phyloP scores from a whole-genome alignment of 1,140 invertebrate genomes.

The Latrodectus geometricus region DNA sequence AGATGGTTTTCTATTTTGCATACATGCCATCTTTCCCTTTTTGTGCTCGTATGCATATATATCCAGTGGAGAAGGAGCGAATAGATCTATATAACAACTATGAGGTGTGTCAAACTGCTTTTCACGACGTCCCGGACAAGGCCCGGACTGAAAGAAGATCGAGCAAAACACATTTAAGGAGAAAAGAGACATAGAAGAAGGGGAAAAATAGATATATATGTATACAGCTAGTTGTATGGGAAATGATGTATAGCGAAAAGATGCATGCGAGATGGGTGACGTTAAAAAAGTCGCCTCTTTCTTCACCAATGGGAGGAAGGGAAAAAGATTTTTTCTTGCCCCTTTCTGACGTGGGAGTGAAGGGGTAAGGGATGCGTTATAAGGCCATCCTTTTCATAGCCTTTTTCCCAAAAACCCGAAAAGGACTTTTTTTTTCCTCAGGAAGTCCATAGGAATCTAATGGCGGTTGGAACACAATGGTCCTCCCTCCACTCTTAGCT shows the following conservation, averaged over 20 bases:
- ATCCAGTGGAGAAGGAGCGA: conserved; percentile 10
- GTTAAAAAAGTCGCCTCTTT: conserved; percentile 41
- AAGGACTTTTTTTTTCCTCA: conserved; percentile 14
- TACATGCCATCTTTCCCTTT: conserved; percentile 50
- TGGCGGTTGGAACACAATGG: conserved; percentile 55
- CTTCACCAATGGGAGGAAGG: background rate
- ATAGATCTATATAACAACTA: conserved; percentile 53
- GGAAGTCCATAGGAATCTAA: conserved; percentile 60
- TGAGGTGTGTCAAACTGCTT: conserved; percentile 60
- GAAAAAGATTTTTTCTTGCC: background rate
- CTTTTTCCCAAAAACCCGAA: too few species aligned
- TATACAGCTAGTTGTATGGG: conserved; percentile 37
- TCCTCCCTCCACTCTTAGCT: conserved; percentile 45
- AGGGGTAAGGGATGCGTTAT: too few species aligned
- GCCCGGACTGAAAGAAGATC: conserved; percentile 49
- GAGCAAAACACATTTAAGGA: conserved; percentile 53
- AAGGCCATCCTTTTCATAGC: too few species aligned
- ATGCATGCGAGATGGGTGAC: conserved; percentile 39
- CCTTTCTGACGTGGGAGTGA: too few species aligned
- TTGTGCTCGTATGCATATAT: conserved; percentile 31
- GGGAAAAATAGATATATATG: conserved; percentile 8
- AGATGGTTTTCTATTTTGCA: conserved; percentile 62
- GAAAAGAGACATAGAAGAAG: conserved; percentile 1
- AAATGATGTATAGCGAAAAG: conserved; percentile 61
- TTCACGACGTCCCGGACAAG: conserved; percentile 48